Percentiles rank a stretch among this genome's conserved stretches.
phyloP scores from a whole-genome alignment of 2,888 invertebrate species.

The Chrysolina haemoptera region DNA sequence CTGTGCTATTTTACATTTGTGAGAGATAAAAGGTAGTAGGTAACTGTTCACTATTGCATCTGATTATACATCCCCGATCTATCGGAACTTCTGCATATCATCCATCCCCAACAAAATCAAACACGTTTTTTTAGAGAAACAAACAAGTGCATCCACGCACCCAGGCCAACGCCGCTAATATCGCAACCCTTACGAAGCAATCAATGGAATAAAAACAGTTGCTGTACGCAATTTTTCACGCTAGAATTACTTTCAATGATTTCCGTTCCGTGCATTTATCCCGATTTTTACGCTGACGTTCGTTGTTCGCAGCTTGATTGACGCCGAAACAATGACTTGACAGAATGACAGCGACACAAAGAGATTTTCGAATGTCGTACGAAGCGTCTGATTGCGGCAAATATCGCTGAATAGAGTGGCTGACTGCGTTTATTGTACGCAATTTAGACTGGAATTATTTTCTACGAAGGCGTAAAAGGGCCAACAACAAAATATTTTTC shows the following conservation, averaged over 20 bases:
- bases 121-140: no score
- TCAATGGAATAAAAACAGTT: slow-evolving; percentile 40
- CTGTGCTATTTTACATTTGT: no score
- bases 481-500: no score
- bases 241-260: slow-evolving; percentile 50
- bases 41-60: no score
- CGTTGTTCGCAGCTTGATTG: slow-evolving; percentile 47
- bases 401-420: no score
- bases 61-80: no score
- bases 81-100: no score
- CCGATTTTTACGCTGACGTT: slow-evolving; percentile 46
- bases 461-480: no score
- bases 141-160: not conserved
- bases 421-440: not conserved
- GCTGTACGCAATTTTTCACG: slow-evolving; percentile 47
- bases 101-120: no score
- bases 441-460: not conserved
- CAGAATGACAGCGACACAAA: slow-evolving; percentile 48
- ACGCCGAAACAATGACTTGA: slow-evolving; percentile 51
- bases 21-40: no score
- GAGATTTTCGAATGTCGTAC: slow-evolving; percentile 25
- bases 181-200: slow-evolving; percentile 19
- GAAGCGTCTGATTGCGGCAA: not conserved
- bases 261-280: slow-evolving; percentile 37
- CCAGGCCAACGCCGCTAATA: not conserved